Base-by-base conservation (phyloP, 2,888 invertebrate genomes). In the Drosophila emarginata region DNA sequence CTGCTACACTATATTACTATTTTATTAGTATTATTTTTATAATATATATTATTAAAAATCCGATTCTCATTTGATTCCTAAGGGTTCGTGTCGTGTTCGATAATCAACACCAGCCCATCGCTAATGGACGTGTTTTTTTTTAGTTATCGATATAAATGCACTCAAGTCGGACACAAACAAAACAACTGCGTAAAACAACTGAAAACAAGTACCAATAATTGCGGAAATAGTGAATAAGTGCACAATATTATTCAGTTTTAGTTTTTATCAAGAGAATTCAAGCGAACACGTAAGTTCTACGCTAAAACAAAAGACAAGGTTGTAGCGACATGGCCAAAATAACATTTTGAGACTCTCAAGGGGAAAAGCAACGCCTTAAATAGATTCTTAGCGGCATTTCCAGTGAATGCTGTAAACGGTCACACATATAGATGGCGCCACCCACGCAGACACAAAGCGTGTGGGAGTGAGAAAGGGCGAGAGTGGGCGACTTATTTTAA, bases 401-500 rank as follows among this genome's bases (percentile, higher is more conserved):
- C 12, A 15, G 18, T 18, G 51, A 51, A 51, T 51, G 51, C 51
- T 21, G 21, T n/a, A 15, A 51, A 52, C 52, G n/a, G 52, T n/a
- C 52, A n/a, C 14, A 51, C 51, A 45, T 23, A 12, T 51, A 53
- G 53, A 26, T 28, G 53, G 53, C 53, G 53, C 53, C 53, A 53
- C 53, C 53, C 53, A 18, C 45, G 45, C 45, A 21, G 11, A 45
- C 18, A 45, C 21, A 45, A 45, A 21, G 45, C 45, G 11, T 12
- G 45, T 45, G 39, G 39, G 39, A 39, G 39, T 39, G 14, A 39
- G 39, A 39, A n/a, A 14, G 14, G n/a, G 39, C 39, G 39, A 39
- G 5, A 14, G 39, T 39, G 45, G 45, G 45, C 53, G 32, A 28
- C 32, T 9, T 7, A 18, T 32, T 84, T 87, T 77, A 66, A 80